Evolutionary conservation across 2,888 invertebrate genomes (phyloP).

Genomic region (Cancer borealis): DNA sequence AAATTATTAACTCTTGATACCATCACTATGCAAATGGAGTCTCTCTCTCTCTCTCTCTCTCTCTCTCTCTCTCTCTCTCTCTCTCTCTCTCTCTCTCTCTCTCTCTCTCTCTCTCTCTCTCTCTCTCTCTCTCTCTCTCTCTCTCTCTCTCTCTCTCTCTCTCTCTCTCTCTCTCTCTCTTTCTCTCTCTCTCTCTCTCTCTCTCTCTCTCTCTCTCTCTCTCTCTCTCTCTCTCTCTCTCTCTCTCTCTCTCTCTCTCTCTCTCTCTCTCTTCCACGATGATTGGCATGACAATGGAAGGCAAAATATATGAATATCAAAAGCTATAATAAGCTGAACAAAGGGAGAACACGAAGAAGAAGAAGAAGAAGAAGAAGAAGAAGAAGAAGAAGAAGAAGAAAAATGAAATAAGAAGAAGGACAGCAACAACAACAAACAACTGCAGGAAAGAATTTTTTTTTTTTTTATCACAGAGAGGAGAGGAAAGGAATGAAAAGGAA

Average conservation of each 20-base stretch:
- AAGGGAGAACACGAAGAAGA: background rate
- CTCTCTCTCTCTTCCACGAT: background rate
- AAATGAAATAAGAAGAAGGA: background rate
- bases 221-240: no score
- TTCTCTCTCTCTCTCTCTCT: background rate
- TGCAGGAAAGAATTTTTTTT: no score
- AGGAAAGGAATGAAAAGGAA: no score
- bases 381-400: no score
- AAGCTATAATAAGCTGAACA: background rate
- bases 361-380: background rate
- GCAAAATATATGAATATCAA: background rate
- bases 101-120: constrained; percentile 39
- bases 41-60: background rate
- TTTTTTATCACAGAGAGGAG: no score
- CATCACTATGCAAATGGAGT: constrained; percentile 4
- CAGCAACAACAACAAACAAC: background rate
- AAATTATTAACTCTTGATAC: constrained; percentile 40
- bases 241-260: constrained; percentile 17
- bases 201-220: no score
- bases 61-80: constrained; percentile 24
- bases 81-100: background rate
- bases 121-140: background rate
- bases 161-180: constrained; percentile 9
- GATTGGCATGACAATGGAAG: background rate
- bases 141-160: constrained; percentile 27